A percentile compares a stretch with the other conserved stretches of the same genome.
Evolutionary conservation across 2,113 vertebrate species (phyloP).

Genomic region (Pedionomus torquatus): DNA sequence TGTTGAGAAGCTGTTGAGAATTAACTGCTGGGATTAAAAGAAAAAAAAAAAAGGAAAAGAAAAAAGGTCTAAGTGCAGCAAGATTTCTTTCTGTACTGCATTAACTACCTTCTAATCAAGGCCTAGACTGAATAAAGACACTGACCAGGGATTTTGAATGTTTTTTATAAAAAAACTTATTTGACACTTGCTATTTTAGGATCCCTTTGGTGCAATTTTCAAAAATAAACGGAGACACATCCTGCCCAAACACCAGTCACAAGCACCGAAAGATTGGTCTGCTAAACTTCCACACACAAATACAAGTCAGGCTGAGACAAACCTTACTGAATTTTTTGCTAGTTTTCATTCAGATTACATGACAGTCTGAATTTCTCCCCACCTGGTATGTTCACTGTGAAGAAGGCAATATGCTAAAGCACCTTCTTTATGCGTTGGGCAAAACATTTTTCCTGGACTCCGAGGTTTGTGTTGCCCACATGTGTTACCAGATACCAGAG

Average conservation of each 20-base stretch:
- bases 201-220: background rate
- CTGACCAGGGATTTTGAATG: background rate
- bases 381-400: background rate
- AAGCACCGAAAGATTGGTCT: background rate
- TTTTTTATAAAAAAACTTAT: background rate
- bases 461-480: background rate
- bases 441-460: background rate
- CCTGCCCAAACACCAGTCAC: background rate
- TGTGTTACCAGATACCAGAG: background rate
- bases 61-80: fast-evolving
- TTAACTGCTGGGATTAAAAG: background rate
- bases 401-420: background rate
- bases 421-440: background rate
- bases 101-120: background rate
- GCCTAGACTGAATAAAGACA: background rate
- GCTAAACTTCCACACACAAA: background rate
- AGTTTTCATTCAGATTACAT: background rate
- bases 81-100: background rate
- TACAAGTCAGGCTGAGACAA: background rate
- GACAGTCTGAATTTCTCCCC: background rate
- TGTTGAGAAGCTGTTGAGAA: background rate
- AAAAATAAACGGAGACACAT: background rate
- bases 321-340: background rate
- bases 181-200: background rate
- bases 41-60: background rate